Evolutionary conservation across 2,113 vertebrate species (phyloP), one percentile per base, ranked within the genome.

Genomic region (Prietella phreatophila): DNA sequence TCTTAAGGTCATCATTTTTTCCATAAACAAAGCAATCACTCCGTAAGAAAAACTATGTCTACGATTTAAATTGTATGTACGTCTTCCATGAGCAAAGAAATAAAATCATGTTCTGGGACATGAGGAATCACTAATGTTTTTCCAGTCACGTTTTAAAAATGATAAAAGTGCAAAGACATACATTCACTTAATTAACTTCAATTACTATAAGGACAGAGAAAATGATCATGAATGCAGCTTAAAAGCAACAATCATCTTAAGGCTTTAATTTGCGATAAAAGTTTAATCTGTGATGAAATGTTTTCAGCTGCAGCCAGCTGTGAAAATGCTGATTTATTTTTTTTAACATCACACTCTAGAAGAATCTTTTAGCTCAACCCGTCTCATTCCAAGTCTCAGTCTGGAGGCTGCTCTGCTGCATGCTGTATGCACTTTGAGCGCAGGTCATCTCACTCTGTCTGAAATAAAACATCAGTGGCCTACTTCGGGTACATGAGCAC

Each of bases 401-500:
- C 53, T 85, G 53, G 36, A 36, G 78, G 86, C 79, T 75, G 63
- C 39, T 69, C 60, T 30, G 42, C 53, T 63, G 83, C 63, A 69
- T 87, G 61, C 76, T 82, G 67, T 86, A 86, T 87, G 55, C 78
- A 83, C 80, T 89, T 83, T 88, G 85, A 85, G 76, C 76, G 60
- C 86, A 39, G 56, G 7, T 36, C 15, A 50, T 83, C 79, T 80
- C 58, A 87, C 61, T 86, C 87, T 90, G 76, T 78, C 50, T 83
- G 90, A 91, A 93, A 91, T 90, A 85, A 94, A 94, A 92, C 92
- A 91, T 92, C 90, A 90, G 89, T 92, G 87, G 27, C 86, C 76
- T 53, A 83, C 92, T 91, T 92, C 89, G 80, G 61, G 90, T 90
- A 88, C 75, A 84, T 79, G 88, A 86, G 67, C 65, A 85, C 78